phyloP scores from a whole-genome alignment of 2,113 vertebrate species.

The Pica pica region DNA sequence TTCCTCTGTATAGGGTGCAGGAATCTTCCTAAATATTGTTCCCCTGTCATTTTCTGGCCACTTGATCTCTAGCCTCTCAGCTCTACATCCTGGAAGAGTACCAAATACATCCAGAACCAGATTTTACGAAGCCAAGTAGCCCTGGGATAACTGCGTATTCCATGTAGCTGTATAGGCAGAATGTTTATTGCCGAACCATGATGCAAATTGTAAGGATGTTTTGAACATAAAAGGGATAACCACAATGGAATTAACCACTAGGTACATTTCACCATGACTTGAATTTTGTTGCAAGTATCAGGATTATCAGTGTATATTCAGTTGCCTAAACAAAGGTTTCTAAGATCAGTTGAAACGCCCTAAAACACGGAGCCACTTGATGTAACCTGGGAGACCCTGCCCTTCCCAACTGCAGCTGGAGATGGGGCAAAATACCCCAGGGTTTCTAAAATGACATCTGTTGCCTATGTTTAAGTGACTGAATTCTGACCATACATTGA shows the following conservation, averaged over 20 bases:
- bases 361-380: neutral
- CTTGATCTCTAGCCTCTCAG: neutral
- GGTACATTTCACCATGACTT: neutral
- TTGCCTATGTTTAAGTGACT: neutral
- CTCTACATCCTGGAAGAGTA: neutral
- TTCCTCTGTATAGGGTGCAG: neutral
- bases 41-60: neutral
- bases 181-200: neutral
- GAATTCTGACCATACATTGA: rapidly evolving
- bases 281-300: neutral
- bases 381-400: neutral
- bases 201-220: neutral
- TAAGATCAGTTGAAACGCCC: neutral
- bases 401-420: neutral
- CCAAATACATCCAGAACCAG: neutral
- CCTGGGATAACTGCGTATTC: neutral
- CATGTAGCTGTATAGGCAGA: neutral
- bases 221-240: neutral
- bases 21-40: neutral
- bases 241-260: neutral
- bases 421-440: neutral
- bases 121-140: neutral
- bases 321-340: neutral
- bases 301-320: neutral
- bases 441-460: neutral